phyloP scores from a whole-genome alignment of 1,140 invertebrate genomes.

The Pachyrhynchus sulphureomaculatus region DNA sequence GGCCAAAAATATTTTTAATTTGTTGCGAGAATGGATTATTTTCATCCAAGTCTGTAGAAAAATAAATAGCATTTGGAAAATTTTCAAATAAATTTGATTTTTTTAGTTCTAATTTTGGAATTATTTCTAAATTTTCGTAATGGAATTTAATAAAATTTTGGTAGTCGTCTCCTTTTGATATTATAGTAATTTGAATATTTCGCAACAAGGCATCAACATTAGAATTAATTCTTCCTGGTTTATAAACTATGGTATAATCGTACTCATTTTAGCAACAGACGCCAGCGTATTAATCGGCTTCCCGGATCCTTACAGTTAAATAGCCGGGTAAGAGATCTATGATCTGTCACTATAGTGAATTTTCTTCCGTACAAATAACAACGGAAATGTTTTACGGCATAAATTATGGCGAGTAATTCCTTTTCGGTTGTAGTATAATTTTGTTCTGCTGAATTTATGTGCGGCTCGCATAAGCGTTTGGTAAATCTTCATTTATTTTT shows the following conservation, averaged over 20 bases:
- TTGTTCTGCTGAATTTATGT: slow-evolving; percentile 38
- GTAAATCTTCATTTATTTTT: slow-evolving; percentile 20
- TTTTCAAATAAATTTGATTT: not conserved
- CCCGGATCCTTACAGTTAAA: slow-evolving; percentile 50
- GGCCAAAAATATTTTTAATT: too few species aligned
- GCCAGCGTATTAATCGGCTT: slow-evolving; percentile 52
- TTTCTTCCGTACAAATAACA: slow-evolving; percentile 35
- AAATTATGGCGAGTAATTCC: slow-evolving; percentile 49
- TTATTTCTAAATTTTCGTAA: not conserved
- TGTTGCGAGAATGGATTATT: too few species aligned
- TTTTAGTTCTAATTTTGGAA: not conserved
- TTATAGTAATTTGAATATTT: not conserved
- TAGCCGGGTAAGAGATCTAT: slow-evolving; percentile 42
- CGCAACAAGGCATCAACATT: slow-evolving; percentile 42
- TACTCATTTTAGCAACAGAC: slow-evolving; percentile 48
- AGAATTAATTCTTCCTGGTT: slow-evolving; percentile 46
- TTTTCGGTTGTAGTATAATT: slow-evolving; percentile 39
- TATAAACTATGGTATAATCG: slow-evolving; percentile 52
- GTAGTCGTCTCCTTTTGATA: not conserved
- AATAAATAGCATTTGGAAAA: too few species aligned
- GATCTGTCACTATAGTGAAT: slow-evolving; percentile 36
- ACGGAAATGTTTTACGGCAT: slow-evolving; percentile 37
- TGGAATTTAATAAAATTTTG: not conserved
- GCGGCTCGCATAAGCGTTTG: slow-evolving; percentile 40
- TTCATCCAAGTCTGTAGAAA: too few species aligned